Evolutionary conservation across 37 sponge, comb jelly and placozoan genomes (phyloP).

Genomic region (Halichondria panicea): DNA sequence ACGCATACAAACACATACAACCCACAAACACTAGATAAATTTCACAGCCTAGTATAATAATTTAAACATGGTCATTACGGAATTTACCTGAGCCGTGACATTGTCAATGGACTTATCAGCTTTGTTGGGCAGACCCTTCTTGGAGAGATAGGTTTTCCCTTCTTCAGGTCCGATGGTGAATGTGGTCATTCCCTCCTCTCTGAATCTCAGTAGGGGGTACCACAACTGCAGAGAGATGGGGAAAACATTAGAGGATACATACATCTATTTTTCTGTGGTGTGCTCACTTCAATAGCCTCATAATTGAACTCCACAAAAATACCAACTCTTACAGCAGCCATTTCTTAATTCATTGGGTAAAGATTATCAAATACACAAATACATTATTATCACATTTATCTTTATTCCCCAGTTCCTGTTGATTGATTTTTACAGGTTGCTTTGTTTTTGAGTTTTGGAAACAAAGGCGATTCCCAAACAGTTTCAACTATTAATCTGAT

Average conservation of each 20-base stretch:
- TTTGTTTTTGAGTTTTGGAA: too few species aligned
- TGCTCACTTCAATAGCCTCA: constrained; percentile 60
- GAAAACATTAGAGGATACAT: not conserved
- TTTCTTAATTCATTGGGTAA: not conserved
- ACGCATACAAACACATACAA: too few species aligned
- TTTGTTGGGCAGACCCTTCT: constrained; percentile 73
- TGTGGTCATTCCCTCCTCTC: constrained; percentile 68
- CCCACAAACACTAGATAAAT: not conserved
- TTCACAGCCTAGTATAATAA: not conserved
- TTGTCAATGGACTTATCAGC: constrained; percentile 51
- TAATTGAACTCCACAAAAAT: constrained; percentile 76
- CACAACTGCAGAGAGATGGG: constrained; percentile 37
- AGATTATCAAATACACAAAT: too few species aligned
- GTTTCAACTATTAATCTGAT: too few species aligned
- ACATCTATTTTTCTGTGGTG: not conserved
- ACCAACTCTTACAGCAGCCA: constrained; percentile 17
- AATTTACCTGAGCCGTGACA: constrained; percentile 46
- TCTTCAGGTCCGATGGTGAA: constrained; percentile 71
- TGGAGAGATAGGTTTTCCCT: constrained; percentile 64
- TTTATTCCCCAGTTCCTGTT: too few species aligned
- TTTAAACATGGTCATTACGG: not conserved
- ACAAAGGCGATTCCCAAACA: too few species aligned
- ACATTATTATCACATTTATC: too few species aligned
- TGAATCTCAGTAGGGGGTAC: constrained; percentile 76
- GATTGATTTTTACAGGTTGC: too few species aligned